phyloP scores from a whole-genome alignment of 1,140 invertebrate species.

The Hycleus phaleratus region DNA sequence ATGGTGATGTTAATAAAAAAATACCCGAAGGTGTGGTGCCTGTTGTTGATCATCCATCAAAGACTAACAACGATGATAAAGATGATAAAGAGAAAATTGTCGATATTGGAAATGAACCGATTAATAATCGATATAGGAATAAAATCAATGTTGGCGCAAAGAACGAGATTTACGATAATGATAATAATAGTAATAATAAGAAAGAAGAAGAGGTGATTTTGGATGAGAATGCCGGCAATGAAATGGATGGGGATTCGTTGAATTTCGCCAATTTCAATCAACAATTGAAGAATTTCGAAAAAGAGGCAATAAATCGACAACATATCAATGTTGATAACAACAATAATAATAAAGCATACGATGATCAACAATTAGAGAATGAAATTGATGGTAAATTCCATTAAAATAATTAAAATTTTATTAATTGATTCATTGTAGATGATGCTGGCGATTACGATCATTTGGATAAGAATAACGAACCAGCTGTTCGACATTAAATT shows the following conservation, averaged over 20 bases:
- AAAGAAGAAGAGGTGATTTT: conserved; percentile 30
- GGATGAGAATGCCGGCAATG: conserved; percentile 5
- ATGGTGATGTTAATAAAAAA: conserved; percentile 15
- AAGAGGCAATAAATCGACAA: neutral
- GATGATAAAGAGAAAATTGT: conserved; percentile 25
- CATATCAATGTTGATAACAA: too few species aligned
- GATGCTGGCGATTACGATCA: neutral
- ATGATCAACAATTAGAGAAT: neutral
- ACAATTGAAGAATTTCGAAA: conserved; percentile 1
- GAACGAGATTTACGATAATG: conserved; percentile 19
- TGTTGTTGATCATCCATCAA: conserved; percentile 24
- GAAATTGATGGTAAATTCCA: conserved; percentile 6
- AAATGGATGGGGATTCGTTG: neutral
- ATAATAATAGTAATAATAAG: conserved; percentile 33
- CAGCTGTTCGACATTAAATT: conserved; percentile 1
- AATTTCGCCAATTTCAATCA: neutral
- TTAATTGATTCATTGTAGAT: neutral
- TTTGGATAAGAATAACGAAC: conserved; percentile 1
- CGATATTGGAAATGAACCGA: conserved; percentile 3
- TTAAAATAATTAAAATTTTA: neutral
- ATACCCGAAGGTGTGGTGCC: conserved; percentile 32
- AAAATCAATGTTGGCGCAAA: conserved; percentile 13
- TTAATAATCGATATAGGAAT: conserved; percentile 22
- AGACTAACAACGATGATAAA: conserved; percentile 16
- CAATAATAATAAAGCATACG: neutral